A percentile compares a stretch with the other conserved stretches of the same genome.
phyloP scores from a whole-genome alignment of 2,797 vertebrate species.

The Micromesistius poutassou region DNA sequence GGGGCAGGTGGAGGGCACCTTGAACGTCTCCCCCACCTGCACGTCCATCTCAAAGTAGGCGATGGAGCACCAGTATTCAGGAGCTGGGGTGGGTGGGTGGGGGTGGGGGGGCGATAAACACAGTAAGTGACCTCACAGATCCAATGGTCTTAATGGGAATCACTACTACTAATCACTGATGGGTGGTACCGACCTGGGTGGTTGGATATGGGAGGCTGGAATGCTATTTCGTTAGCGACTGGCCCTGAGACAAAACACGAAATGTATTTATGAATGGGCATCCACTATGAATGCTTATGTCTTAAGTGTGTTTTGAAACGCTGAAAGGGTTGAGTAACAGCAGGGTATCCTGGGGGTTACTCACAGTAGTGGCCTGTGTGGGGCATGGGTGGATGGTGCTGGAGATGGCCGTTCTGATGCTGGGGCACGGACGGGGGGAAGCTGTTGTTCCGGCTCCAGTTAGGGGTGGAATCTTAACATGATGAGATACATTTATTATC shows the following conservation, averaged over 20 bases:
- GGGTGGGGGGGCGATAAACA: not conserved
- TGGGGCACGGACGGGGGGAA: slow-evolving; percentile 87
- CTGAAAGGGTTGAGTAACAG: not conserved
- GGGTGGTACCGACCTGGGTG: slow-evolving; percentile 83
- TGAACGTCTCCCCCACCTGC: slow-evolving; percentile 96
- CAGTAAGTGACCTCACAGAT: not conserved
- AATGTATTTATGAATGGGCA: not conserved
- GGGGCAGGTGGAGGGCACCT: slow-evolving; percentile 93
- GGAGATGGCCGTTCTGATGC: slow-evolving; percentile 94
- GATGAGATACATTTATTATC: not conserved
- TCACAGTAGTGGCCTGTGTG: slow-evolving; percentile 96
- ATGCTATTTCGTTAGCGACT: slow-evolving; percentile 91
- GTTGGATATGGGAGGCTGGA: slow-evolving; percentile 96
- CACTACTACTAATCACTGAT: too few relatives aligned
- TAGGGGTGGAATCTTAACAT: slow-evolving; percentile 81
- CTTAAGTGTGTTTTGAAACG: not conserved
- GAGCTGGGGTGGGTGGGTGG: too few relatives aligned
- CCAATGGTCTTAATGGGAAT: not conserved
- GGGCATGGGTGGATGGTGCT: slow-evolving; percentile 93
- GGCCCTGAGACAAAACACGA: slow-evolving; percentile 75
- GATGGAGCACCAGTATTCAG: slow-evolving; percentile 98
- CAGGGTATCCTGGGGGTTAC: slow-evolving; percentile 43
- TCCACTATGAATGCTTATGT: not conserved
- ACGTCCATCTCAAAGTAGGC: slow-evolving; percentile 99
- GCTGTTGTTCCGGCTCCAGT: slow-evolving; percentile 87